phyloP scores from a whole-genome alignment of 1,140 invertebrate genomes.

The Cecropterus lyciades region DNA sequence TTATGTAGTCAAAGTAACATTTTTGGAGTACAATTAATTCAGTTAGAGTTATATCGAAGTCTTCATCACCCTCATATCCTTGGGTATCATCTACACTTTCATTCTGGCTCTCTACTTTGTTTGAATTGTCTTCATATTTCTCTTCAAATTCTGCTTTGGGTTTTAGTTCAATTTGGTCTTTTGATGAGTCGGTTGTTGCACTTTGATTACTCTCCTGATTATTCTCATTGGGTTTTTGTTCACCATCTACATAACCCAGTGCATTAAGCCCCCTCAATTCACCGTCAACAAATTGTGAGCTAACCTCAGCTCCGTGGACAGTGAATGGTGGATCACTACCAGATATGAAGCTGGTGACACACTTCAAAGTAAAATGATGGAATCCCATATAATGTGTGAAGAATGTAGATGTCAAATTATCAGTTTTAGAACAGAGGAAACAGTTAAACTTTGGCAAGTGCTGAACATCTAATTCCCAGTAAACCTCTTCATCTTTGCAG shows the following conservation, averaged over 20 bases:
- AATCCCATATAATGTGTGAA: slow-evolving; percentile 76
- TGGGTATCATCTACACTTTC: slow-evolving; percentile 48
- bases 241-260: slow-evolving; percentile 66
- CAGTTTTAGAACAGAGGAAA: slow-evolving; percentile 66
- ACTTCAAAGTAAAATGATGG: slow-evolving; percentile 78
- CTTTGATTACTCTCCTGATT: slow-evolving; percentile 11
- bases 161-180: slow-evolving; percentile 33
- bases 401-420: slow-evolving; percentile 57
- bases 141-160: slow-evolving; percentile 35
- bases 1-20: slow-evolving; percentile 72
- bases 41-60: slow-evolving; percentile 76
- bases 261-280: slow-evolving; percentile 57
- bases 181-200: slow-evolving; percentile 4
- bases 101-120: slow-evolving; percentile 44
- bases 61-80: slow-evolving; percentile 70
- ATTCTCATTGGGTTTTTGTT: slow-evolving; percentile 40
- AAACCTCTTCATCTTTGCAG: slow-evolving; percentile 57
- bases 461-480: slow-evolving; percentile 71
- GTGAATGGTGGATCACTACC: slow-evolving; percentile 69
- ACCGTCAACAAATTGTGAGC: slow-evolving; percentile 62
- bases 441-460: slow-evolving; percentile 62
- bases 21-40: slow-evolving; percentile 71
- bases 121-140: slow-evolving; percentile 32
- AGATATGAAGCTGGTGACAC: slow-evolving; percentile 65
- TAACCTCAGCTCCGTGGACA: slow-evolving; percentile 72